phyloP scores from a whole-genome alignment of 2,888 invertebrate species.

The Metallyticus violacea region DNA sequence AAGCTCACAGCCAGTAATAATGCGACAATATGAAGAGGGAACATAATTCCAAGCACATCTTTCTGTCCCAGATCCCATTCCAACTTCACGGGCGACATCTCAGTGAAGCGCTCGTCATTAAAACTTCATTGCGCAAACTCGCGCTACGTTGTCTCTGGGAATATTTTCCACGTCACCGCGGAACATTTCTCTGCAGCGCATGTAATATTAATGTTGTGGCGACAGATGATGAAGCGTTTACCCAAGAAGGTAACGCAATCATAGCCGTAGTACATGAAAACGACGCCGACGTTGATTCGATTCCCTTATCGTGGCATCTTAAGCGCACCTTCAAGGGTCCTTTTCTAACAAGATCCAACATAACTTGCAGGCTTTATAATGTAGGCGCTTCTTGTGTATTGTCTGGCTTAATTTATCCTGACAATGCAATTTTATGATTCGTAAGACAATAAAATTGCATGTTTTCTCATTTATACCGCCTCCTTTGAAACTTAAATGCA shows the following conservation, averaged over 20 bases:
- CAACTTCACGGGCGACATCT: background rate
- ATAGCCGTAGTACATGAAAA: background rate
- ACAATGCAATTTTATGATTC: no score
- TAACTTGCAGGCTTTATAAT: no score
- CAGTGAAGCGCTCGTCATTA: background rate
- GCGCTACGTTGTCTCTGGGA: background rate
- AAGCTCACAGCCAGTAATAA: no score
- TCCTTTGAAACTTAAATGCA: no score
- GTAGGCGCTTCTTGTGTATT: no score
- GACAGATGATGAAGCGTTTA: background rate
- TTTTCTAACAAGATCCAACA: background rate
- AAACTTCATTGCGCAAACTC: background rate
- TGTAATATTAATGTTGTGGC: background rate
- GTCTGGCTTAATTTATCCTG: no score
- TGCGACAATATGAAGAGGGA: no score
- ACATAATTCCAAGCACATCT: no score
- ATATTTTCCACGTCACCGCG: background rate
- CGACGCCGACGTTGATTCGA: background rate
- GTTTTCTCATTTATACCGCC: no score
- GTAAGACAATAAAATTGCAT: no score
- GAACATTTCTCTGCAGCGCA: background rate
- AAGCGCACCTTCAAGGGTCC: no score
- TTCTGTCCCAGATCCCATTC: background rate
- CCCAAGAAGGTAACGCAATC: background rate
- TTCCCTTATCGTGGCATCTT: background rate